Base-by-base conservation (phyloP, 1,140 invertebrate species). In the Carposina sasakii region DNA sequence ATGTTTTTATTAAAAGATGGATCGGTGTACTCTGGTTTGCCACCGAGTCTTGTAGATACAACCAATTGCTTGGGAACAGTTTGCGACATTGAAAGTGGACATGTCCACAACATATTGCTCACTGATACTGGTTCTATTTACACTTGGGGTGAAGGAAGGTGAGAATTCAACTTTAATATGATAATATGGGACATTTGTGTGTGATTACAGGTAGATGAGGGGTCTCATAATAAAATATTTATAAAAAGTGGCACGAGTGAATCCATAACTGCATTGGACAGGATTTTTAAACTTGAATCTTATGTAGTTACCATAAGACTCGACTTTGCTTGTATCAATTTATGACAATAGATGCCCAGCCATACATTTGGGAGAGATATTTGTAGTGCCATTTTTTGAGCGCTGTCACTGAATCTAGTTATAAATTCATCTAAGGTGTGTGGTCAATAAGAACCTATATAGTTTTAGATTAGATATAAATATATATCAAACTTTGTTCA, bases 141-240 rank as follows among this genome's bases (percentile, higher is more conserved):
- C 63, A 91, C 90, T 12, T 94, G 91, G 89, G 95, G 95, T 34
- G 88, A 88, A 63, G 93, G 94, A 63, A 92, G 92, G 93, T 95
- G 88, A 76, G 81, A 81, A 54, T 41, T 33, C 12, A 12, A 13
- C 22, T 50, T 48, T 30, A 45, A 6, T 24, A n/a, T n/a, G 48
- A 48, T 47, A 43, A 42, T 8, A 62, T 33, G 17, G 26, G 8
- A 56, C 45, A 37, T 45, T 57, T n/a, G n/a, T n/a, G n/a, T n/a
- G n/a, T n/a, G n/a, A n/a, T n/a, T n/a, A n/a, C n/a, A n/a, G n/a
- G n/a, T n/a, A n/a, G n/a, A n/a, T n/a, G n/a, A n/a, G n/a, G n/a
- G n/a, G n/a, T n/a, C n/a, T n/a, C n/a, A n/a, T n/a, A n/a, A n/a
- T n/a, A n/a, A n/a, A n/a, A n/a, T n/a, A n/a, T n/a, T n/a, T n/a